A percentile compares a stretch with the other conserved stretches of the same genome.
Conservation (phyloP, 2,888 invertebrate genomes). For the Poecilobothrus nobilitatus region DNA sequence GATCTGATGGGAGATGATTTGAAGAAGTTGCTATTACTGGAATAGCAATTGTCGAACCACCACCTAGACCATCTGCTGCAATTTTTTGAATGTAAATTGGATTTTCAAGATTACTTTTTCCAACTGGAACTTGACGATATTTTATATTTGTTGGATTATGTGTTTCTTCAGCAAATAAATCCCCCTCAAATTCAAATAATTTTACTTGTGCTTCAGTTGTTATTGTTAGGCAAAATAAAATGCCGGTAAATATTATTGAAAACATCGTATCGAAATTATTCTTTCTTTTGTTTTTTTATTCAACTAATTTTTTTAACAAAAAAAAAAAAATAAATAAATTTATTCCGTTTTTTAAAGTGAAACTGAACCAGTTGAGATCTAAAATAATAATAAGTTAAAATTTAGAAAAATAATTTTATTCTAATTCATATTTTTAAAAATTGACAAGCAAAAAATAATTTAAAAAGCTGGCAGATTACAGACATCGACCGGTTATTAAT, state of each 20-base stretch:
- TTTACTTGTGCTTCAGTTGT: neutral
- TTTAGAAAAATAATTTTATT: neutral
- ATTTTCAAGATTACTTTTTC: neutral
- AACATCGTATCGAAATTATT: neutral
- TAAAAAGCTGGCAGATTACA: neutral
- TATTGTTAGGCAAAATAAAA: neutral
- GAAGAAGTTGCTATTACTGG: too few species aligned
- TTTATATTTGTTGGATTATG: neutral
- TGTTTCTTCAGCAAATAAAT: neutral
- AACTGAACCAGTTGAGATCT: neutral
- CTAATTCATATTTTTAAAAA: neutral
- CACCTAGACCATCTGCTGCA: too few species aligned
- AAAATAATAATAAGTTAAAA: neutral
- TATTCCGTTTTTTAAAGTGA: neutral
- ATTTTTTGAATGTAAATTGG: neutral
- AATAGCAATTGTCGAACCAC: too few species aligned
- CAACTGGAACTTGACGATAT: neutral
- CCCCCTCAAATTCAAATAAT: neutral
- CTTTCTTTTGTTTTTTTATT: neutral
- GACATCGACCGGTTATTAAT: neutral
- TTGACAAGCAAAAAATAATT: neutral
- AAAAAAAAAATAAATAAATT: too few species aligned
- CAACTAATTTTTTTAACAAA: neutral
- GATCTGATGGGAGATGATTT: neutral
- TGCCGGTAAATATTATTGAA: neutral